Evolutionary conservation across 2,888 invertebrate species (phyloP), one percentile per base, ranked within the genome.

Genomic region (Malacosoma neustria): DNA sequence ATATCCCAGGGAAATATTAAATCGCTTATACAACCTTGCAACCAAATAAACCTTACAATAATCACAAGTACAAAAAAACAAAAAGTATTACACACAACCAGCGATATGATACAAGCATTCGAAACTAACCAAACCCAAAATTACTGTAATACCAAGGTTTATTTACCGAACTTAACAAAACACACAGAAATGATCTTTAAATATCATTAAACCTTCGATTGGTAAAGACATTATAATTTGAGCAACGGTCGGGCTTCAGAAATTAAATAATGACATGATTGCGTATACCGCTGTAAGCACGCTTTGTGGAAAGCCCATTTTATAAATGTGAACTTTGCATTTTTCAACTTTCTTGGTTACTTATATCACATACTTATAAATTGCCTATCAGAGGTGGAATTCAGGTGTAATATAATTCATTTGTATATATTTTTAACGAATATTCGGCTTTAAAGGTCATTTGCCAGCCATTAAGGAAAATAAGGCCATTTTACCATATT

Each of bases 261-360:
- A 22, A 22, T 22, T 22, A 22, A 22, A 22, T 22, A 22, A 22
- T 22, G 9, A 22, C 22, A 22, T 22, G 22, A 22, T 22, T 22
- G 9, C 22, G 6, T 9, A 22, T 22, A 22, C 22, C 22, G 22
- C 22, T 22, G 22, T 9, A 3, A 22, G 22, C 11, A 11, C 13
- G 29, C 35, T 30, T 35, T 35, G 29, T 14, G 30, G 13, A 30
- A 30, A 11, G 30, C 30, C 7, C 12, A 14, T 30, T 30, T 30
- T 35, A 35, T 14, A 35, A 35, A 30, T 35, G 30, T 35, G 6
- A 30, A 11, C n/a, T 12, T 22, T 22, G 22, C 22, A 22, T 22
- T 22, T 22, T 22, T 22, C 22, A 4, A 22, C 4, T 5, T 22
- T 22, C 22, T 5, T 9, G 22, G 22, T 22, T 22, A 22, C 22